A percentile compares a stretch with the other conserved stretches of the same genome.
Conservation (phyloP, 2,113 vertebrate genomes). For the Ceyx melanurus region DNA sequence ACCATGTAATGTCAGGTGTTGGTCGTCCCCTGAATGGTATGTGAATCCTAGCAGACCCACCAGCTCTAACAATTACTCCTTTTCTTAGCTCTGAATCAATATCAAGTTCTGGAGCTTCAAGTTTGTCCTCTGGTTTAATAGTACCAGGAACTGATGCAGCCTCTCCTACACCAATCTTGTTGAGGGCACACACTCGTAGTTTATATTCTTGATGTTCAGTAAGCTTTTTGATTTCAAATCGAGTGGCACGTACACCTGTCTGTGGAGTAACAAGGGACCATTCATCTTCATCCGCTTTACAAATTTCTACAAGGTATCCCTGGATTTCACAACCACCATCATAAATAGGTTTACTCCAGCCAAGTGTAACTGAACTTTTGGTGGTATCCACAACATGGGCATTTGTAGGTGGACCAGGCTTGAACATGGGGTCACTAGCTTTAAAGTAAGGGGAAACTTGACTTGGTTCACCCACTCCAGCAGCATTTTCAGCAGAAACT, state of each 20-base stretch:
- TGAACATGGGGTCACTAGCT: conserved; percentile 94
- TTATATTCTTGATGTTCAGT: conserved; percentile 96
- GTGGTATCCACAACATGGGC: conserved; percentile 85
- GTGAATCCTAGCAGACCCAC: conserved; percentile 89
- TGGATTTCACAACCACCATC: conserved; percentile 95
- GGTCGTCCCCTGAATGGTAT: conserved; percentile 95
- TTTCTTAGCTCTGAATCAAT: conserved; percentile 94
- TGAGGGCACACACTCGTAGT: conserved; percentile 90
- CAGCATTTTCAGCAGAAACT: conserved; percentile 95
- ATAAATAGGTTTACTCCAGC: conserved; percentile 95
- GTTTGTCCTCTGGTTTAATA: conserved; percentile 93
- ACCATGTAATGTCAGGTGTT: conserved; percentile 90
- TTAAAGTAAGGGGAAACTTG: conserved; percentile 87
- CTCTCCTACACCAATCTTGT: conserved; percentile 93
- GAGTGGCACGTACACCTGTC: conserved; percentile 84
- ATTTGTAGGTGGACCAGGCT: conserved; percentile 92
- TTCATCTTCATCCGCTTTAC: conserved; percentile 96
- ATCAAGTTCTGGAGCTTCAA: conserved; percentile 92
- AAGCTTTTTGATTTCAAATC: conserved; percentile 90
- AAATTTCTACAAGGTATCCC: conserved; percentile 92
- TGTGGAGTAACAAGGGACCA: conserved; percentile 92
- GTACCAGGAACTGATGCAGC: conserved; percentile 85
- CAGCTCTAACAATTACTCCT: conserved; percentile 91
- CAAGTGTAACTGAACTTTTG: conserved; percentile 84
- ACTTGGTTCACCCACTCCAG: conserved; percentile 90